Evolutionary conservation across 2,797 vertebrate genomes (phyloP).

Genomic region (Rachycentron canadum): DNA sequence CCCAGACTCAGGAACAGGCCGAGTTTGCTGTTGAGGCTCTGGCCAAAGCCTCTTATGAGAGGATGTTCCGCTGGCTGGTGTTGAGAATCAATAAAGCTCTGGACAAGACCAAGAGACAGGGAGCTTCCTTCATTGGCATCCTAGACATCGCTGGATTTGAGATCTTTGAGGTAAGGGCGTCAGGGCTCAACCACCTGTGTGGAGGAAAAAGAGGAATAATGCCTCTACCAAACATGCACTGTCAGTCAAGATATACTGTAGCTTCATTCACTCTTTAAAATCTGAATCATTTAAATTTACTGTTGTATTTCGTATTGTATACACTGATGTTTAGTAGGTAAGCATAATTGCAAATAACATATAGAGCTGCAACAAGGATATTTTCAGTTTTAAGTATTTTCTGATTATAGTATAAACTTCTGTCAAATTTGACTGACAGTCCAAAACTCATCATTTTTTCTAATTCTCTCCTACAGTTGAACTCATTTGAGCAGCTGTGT

Average conservation of each 20-base stretch:
- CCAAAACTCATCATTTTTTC: background rate
- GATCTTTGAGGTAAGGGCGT: constrained; percentile 93
- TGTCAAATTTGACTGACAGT: too few relatives aligned
- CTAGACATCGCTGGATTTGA: constrained; percentile 98
- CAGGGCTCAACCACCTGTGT: background rate
- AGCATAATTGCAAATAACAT: background rate
- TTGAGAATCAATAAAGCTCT: constrained; percentile 97
- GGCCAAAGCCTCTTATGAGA: constrained; percentile 97
- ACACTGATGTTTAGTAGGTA: too few relatives aligned
- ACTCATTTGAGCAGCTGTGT: constrained; percentile 98
- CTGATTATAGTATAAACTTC: too few relatives aligned
- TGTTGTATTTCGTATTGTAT: background rate
- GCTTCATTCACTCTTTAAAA: background rate
- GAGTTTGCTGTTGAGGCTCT: constrained; percentile 97
- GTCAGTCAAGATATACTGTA: background rate
- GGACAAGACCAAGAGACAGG: constrained; percentile 98
- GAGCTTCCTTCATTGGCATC: constrained; percentile 98
- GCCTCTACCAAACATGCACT: too few relatives aligned
- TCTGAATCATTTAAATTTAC: background rate
- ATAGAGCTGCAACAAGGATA: background rate
- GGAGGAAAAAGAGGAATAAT: too few relatives aligned
- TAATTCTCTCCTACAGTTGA: constrained; percentile 84
- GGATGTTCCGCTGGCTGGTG: constrained; percentile 99
- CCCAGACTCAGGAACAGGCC: constrained; percentile 98
- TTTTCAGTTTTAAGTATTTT: background rate